phyloP scores from a whole-genome alignment of 2,797 vertebrate species.

The Platyrinchus mystaceus region DNA sequence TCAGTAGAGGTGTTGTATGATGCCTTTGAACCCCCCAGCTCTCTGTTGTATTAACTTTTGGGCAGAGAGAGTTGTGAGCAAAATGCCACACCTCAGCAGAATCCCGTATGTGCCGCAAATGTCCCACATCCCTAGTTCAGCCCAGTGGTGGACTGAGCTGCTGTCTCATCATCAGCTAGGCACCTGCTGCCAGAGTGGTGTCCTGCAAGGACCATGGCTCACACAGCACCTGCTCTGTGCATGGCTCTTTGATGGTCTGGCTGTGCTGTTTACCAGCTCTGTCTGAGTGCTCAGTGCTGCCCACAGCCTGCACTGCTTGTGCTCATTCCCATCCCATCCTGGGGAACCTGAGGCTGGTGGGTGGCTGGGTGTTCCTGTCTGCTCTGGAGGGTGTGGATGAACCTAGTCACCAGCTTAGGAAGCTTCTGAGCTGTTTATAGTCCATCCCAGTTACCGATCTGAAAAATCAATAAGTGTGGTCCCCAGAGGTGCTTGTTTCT shows the following conservation, averaged over 20 bases:
- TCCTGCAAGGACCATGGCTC: not conserved
- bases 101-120: not conserved
- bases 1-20: not conserved
- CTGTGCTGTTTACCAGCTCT: not conserved
- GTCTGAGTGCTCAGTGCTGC: rapidly evolving
- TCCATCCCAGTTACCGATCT: rapidly evolving
- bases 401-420: not conserved
- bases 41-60: too few species aligned
- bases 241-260: rapidly evolving
- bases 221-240: not conserved
- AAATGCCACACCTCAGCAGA: not conserved
- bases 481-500: not conserved
- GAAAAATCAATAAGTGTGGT: rapidly evolving
- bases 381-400: not conserved
- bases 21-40: not conserved
- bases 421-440: not conserved
- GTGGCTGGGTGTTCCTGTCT: not conserved
- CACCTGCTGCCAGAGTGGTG: rapidly evolving
- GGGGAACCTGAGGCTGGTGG: not conserved
- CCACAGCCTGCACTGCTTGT: not conserved
- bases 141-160: not conserved
- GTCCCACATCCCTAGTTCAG: not conserved
- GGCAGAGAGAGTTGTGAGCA: too few species aligned
- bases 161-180: not conserved
- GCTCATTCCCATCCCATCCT: not conserved